Conservation (phyloP, 2,888 invertebrate genomes). For the Netelia inedita region DNA sequence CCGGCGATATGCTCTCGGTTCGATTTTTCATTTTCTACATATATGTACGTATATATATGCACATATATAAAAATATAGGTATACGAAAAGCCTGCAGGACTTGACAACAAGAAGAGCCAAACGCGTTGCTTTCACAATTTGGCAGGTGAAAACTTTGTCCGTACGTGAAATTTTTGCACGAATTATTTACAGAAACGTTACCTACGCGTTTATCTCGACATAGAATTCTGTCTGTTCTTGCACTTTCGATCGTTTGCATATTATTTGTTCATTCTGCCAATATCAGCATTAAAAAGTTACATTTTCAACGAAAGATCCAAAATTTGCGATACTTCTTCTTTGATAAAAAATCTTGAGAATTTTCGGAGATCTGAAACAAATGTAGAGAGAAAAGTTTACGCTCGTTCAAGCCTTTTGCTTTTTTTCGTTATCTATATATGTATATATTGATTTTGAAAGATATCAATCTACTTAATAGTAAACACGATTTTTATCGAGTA, state of each 20-base stretch:
- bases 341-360: no score
- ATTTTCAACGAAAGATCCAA: no score
- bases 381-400: no score
- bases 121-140: slow-evolving; percentile 31
- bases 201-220: not conserved
- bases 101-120: not conserved
- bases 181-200: not conserved
- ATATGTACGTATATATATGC: not conserved
- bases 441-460: not conserved
- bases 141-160: slow-evolving; percentile 21
- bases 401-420: no score
- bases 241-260: not conserved
- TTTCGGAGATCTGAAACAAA: no score
- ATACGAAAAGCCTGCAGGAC: not conserved
- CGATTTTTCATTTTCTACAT: slow-evolving; percentile 33
- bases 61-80: not conserved
- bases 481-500: slow-evolving; percentile 7
- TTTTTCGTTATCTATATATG: not conserved
- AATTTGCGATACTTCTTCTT: no score
- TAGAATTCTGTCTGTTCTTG: not conserved
- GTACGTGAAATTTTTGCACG: slow-evolving; percentile 14
- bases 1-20: slow-evolving; percentile 27
- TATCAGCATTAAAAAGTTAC: no score
- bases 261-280: no score
- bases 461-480: not conserved